These are phyloP conservation scores for Rachycentron canadum DNA, from an alignment of 2,797 vertebrate genomes.

Conservation along the genomic window DNA sequence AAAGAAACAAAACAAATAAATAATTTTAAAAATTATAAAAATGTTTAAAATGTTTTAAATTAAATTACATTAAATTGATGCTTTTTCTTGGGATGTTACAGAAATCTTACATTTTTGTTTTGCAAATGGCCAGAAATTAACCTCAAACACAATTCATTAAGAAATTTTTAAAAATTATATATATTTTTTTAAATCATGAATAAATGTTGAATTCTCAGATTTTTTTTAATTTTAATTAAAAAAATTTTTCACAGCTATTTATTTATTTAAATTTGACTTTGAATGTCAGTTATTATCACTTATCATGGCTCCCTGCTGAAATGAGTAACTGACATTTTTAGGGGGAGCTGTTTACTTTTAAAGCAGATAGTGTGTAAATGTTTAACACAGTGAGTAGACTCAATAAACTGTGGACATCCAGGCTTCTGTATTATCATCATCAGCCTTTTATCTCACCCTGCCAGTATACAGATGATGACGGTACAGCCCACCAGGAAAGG, in stretches of 20 bases:
- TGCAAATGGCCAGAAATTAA: no score
- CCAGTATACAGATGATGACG: constrained; percentile 85
- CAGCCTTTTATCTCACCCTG: constrained; percentile 85
- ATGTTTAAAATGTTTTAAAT: no score
- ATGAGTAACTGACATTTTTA: neutral
- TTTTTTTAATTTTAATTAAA: no score
- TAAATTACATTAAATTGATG: neutral
- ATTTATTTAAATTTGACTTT: neutral
- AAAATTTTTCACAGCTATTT: no score
- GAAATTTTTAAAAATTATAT: no score
- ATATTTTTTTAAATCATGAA: no score
- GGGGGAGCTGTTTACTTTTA: neutral
- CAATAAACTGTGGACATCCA: neutral
- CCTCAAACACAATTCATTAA: no score
- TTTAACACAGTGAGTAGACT: neutral
- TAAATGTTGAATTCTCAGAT: no score
- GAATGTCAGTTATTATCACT: no score
- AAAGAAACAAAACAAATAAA: no score
- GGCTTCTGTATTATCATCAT: neutral
- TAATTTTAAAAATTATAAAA: no score
- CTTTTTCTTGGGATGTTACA: neutral
- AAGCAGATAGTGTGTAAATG: neutral
- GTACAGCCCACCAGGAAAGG: constrained; percentile 89
- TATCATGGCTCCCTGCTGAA: neutral
- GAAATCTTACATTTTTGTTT: neutral